A percentile compares a stretch with the other conserved stretches of the same genome.
phyloP scores from a whole-genome alignment of 2,888 invertebrate genomes.

The Morpho helenor region DNA sequence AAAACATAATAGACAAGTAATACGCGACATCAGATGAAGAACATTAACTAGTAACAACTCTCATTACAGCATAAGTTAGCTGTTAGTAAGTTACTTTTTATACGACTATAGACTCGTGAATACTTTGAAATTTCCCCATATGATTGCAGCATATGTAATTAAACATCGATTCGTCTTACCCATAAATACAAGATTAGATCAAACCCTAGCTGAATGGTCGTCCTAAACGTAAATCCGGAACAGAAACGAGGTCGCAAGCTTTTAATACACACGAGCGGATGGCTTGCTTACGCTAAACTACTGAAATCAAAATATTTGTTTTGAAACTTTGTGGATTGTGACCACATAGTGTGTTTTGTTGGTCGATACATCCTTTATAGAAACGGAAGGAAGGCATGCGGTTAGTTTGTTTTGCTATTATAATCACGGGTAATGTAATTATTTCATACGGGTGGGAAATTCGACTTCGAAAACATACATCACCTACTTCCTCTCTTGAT shows the following conservation, averaged over 20 bases:
- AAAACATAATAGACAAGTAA: too few relatives aligned
- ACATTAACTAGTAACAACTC: too few relatives aligned
- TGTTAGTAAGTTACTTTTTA: too few relatives aligned
- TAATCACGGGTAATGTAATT: not conserved
- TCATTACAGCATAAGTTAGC: too few relatives aligned
- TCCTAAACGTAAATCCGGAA: conserved; percentile 46
- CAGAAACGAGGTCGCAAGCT: conserved; percentile 66
- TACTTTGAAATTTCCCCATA: too few relatives aligned
- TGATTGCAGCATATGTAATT: not conserved
- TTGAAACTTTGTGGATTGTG: conserved; percentile 7
- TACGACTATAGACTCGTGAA: too few relatives aligned
- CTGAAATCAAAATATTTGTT: conserved; percentile 20
- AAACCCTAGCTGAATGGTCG: conserved; percentile 44
- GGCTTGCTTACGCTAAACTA: conserved; percentile 23
- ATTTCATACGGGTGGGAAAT: too few relatives aligned
- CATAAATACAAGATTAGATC: conserved; percentile 5
- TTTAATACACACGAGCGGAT: conserved; percentile 63
- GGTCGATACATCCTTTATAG: conserved; percentile 6
- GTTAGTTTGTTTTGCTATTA: conserved; percentile 3
- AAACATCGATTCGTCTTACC: conserved; percentile 1
- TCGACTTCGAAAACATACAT: too few relatives aligned
- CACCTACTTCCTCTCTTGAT: too few relatives aligned
- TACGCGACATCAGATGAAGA: too few relatives aligned
- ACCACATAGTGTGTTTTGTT: conserved; percentile 6
- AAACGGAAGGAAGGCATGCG: conserved; percentile 10